phyloP scores from a whole-genome alignment of 2,888 invertebrate genomes.

The Calameuta pallipes region DNA sequence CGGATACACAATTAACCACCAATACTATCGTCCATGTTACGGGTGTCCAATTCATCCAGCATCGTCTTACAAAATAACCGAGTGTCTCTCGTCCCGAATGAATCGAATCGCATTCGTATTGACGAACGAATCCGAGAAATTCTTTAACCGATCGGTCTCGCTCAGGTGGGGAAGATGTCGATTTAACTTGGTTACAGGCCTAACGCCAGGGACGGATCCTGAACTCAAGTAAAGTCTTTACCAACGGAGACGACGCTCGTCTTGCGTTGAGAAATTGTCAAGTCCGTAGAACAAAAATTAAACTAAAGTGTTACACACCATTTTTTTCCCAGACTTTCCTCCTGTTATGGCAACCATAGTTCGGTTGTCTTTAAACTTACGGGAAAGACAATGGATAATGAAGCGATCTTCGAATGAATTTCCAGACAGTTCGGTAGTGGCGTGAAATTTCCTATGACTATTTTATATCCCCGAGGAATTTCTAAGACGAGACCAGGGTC shows the following conservation, averaged over 20 bases:
- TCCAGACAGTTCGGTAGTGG: background rate
- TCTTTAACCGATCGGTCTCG: slow-evolving; percentile 46
- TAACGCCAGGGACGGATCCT: background rate
- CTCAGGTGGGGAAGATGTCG: slow-evolving; percentile 33
- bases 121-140: slow-evolving; percentile 46
- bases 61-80: slow-evolving; percentile 20
- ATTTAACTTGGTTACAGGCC: slow-evolving; percentile 1
- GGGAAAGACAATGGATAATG: background rate
- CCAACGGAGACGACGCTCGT: background rate
- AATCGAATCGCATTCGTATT: slow-evolving; percentile 34
- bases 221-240: background rate
- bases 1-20: slow-evolving; percentile 1
- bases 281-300: background rate
- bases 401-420: background rate
- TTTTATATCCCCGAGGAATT: background rate
- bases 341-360: background rate
- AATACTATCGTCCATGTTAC: slow-evolving; percentile 3
- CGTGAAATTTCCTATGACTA: background rate
- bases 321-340: background rate
- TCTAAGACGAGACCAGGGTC: background rate
- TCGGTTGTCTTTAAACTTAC: background rate
- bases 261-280: background rate
- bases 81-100: slow-evolving; percentile 29
- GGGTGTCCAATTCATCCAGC: slow-evolving; percentile 9
- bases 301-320: background rate